Conservation (phyloP, 2,113 vertebrate genomes). For the Chaetura pelagica region DNA sequence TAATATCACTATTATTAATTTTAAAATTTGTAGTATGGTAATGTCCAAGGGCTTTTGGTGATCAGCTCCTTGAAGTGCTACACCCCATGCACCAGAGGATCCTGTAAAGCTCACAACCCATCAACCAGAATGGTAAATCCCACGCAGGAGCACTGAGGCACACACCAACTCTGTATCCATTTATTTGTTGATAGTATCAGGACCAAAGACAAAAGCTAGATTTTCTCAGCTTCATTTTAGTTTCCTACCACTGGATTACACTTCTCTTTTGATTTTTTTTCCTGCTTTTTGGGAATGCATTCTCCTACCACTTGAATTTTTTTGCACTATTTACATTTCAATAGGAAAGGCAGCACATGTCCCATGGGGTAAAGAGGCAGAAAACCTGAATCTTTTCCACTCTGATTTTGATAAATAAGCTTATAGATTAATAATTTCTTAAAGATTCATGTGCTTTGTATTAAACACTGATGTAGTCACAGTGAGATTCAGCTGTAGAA, state of each 20-base stretch:
- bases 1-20: not conserved
- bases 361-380: not conserved
- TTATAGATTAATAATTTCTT: not conserved
- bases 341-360: not conserved
- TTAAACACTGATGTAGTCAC: not conserved
- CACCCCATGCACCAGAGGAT: rapidly evolving
- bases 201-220: not conserved
- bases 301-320: not conserved
- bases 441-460: not conserved
- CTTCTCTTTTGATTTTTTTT: not conserved
- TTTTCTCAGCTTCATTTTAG: not conserved
- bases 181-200: not conserved
- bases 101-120: not conserved
- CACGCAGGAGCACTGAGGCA: not conserved
- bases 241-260: not conserved
- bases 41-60: not conserved
- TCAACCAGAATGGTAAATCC: not conserved
- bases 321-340: not conserved
- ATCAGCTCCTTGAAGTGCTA: not conserved
- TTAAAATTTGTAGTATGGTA: not conserved
- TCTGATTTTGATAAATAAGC: not conserved
- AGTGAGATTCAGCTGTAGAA: not conserved
- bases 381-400: not conserved
- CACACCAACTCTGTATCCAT: not conserved
- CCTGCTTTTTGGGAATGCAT: not conserved